Base-by-base conservation (phyloP, 2,797 vertebrate species). In the Rhyacichthys aspro region DNA sequence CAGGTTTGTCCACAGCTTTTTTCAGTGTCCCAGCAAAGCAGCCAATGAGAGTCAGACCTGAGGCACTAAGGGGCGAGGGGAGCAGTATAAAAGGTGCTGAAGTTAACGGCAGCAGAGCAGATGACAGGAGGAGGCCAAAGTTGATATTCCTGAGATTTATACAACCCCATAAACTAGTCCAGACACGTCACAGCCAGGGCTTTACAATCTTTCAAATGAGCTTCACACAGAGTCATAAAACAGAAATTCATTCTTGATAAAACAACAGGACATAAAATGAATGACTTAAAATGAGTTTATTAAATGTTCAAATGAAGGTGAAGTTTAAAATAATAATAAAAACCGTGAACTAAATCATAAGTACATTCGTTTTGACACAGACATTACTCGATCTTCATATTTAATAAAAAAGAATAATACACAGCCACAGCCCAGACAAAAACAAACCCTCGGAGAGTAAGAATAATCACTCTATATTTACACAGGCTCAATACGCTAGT, bases 281-380 rank as follows among this genome's bases (percentile, higher is more conserved):
- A 48, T 79, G 59, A 60, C 78, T 80, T 9, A 68, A 67, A 75
- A 67, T 65, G 7, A 9, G 43, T 90, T 91, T 91, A 91, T 91
- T 91, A 77, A 63, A 79, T 61, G 43, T 66, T 76, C 41, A 82
- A 55, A 84, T 67, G 44, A 74, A 61, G 48, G 66, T 58, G 48
- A 65, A 74, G 9, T 52, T 77, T 72, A 81, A 79, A n/a, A n/a
- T n/a, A n/a, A n/a, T n/a, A n/a, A 85, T 71, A 43, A 76, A n/a
- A 68, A 38, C 55, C 16, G 67, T 8, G 23, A 50, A 48, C 65
- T 61, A 77, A 6, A 42, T 15, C 14, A 70, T 56, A 75, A 78
- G 56, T 68, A 83, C 58, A 66, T 71, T 55, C 56, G 53, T 9
- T 47, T 12, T 9, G 12, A 55, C 33, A 62, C 60, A 38, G 19